These are phyloP conservation scores for Ptychobarbus kaznakovi DNA, from an alignment of 2,797 vertebrate species.

Conservation along the genomic window DNA sequence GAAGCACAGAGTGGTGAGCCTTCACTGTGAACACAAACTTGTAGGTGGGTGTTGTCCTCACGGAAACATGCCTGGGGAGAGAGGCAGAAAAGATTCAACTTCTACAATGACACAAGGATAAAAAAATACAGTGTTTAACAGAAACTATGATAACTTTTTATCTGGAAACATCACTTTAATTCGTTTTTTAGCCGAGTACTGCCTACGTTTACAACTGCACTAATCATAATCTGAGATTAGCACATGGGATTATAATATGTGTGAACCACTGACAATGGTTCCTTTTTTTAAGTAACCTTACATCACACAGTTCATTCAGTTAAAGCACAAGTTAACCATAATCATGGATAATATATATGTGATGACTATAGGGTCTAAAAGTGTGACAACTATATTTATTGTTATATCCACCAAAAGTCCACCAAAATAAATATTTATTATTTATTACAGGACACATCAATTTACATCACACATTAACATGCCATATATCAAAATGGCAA, in stretches of 20 bases:
- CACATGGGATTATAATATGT: conserved; percentile 5
- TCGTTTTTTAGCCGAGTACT: neutral
- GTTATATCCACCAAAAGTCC: neutral
- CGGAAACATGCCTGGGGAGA: conserved; percentile 85
- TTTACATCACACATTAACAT: neutral
- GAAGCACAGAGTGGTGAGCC: conserved; percentile 87
- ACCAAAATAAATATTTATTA: neutral
- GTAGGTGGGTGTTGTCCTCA: conserved; percentile 94
- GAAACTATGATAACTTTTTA: neutral
- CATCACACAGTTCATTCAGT: neutral
- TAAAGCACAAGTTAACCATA: neutral
- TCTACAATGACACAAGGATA: neutral
- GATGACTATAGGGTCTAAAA: neutral
- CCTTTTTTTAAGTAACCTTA: neutral
- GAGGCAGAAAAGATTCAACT: conserved; percentile 3
- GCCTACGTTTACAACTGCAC: neutral
- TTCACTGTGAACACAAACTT: conserved; percentile 92
- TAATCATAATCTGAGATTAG: conserved; percentile 24
- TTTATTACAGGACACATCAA: neutral
- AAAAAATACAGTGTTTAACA: neutral
- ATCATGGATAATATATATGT: neutral
- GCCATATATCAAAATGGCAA: conserved; percentile 1
- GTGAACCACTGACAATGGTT: neutral
- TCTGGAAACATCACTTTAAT: neutral
- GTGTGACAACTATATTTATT: neutral